A percentile compares a stretch with the other conserved stretches of the same genome.
Evolutionary conservation across 2,113 vertebrate species (phyloP).

Genomic region (Apteryx mantelli): DNA sequence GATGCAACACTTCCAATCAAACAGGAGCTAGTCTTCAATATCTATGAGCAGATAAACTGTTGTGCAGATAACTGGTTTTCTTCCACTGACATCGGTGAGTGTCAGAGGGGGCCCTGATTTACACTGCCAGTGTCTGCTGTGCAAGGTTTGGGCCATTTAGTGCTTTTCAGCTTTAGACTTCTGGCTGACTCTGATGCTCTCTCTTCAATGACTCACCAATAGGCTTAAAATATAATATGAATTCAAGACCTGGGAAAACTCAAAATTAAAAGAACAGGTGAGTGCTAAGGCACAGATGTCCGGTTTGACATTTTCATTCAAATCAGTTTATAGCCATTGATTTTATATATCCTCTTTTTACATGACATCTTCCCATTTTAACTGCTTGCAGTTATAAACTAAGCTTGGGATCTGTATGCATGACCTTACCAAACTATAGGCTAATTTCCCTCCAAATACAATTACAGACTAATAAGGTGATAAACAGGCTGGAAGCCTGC

Average conservation of each 20-base stretch:
- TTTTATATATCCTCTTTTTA: neutral
- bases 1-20: neutral
- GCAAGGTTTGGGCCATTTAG: neutral
- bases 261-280: neutral
- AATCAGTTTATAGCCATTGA: neutral
- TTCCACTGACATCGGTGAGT: neutral
- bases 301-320: neutral
- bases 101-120: neutral
- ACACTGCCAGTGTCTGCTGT: neutral
- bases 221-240: neutral
- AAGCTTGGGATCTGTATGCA: neutral
- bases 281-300: neutral
- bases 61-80: neutral
- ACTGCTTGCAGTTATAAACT: slow-evolving; percentile 12
- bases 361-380: neutral
- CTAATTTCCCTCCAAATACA: neutral
- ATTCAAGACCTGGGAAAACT: neutral
- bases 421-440: neutral
- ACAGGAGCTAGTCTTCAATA: neutral
- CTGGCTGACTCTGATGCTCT: neutral
- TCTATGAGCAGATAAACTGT: neutral
- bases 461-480: slow-evolving; percentile 13
- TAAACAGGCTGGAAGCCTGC: neutral
- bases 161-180: neutral
- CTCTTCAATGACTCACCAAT: neutral